Base-by-base conservation (phyloP, 2,888 invertebrate genomes). In the Pocota personata region DNA sequence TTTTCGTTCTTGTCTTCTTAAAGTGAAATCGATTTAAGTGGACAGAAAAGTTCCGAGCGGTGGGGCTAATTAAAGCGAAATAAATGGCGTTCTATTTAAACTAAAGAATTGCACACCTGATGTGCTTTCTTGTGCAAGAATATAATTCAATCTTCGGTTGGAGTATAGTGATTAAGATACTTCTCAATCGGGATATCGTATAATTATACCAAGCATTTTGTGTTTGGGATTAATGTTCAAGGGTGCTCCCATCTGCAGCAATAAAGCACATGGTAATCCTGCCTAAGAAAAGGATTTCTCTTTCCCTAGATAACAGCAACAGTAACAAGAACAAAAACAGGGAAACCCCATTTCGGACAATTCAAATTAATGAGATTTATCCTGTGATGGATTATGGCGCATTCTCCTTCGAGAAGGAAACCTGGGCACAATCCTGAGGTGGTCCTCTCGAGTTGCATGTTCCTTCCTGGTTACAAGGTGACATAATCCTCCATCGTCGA, bases 301-400 rank as follows among this genome's bases (percentile, higher is more conserved):
- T 10, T 58, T n/a, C 27, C 16, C 58, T 21, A 12, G 14, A n/a
- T n/a, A 8, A 16, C 19, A n/a, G 52, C 64, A n/a, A n/a, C n/a
- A n/a, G n/a, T n/a, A n/a, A n/a, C n/a, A n/a, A n/a, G n/a, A n/a
- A n/a, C n/a, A n/a, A n/a, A n/a, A 75, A 64, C 27, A 55, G 24
- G 52, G 10, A 62, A 57, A 16, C 32, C 35, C 35, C 37, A 19
- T 30, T 72, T 52, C 32, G 52, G 71, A 67, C 73, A 40, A 73
- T 78, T 69, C 48, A 83, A 83, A 79, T 69, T 79, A 69, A 79
- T 83, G 58, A 48, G 79, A 55, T 67, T 27, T 48, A 40, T 62
- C 57, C 6, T 60, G 66, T 73, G 79, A 55, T 58, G 64, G 67
- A 73, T 69, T 80, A 66, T 66, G 58, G 58, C 58, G 57, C 66